A percentile compares a stretch with the other conserved stretches of the same genome.
Evolutionary conservation across 2,888 invertebrate species (phyloP).

Genomic region (Tenthredo scrophulariae): DNA sequence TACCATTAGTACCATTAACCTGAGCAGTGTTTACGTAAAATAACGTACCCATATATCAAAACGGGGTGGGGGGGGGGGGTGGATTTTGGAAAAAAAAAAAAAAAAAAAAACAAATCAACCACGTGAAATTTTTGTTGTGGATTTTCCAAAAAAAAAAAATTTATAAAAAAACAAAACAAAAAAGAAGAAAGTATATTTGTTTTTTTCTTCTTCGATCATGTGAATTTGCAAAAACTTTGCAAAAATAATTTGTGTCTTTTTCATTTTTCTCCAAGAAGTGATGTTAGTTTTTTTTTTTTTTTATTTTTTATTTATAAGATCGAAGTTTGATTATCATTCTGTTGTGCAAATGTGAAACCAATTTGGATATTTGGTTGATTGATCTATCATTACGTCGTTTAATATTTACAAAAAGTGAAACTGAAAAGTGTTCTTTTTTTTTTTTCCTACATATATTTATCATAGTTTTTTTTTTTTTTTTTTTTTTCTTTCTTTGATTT

Average conservation of each 20-base stretch:
- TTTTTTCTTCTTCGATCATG: not conserved
- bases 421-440: not conserved
- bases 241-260: not conserved
- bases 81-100: no score
- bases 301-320: not conserved
- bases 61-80: no score
- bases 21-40: not conserved
- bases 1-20: not conserved
- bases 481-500: not conserved
- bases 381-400: not conserved
- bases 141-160: not conserved
- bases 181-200: not conserved
- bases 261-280: not conserved
- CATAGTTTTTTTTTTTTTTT: not conserved
- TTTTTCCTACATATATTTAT: no score
- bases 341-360: not conserved
- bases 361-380: conserved; percentile 4
- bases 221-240: conserved; percentile 3
- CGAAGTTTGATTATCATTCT: conserved; percentile 2
- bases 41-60: not conserved
- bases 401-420: not conserved
- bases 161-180: not conserved
- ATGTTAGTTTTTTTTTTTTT: not conserved
- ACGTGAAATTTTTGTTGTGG: not conserved
- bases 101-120: no score